These are phyloP conservation scores for Melangyna quadrimaculata DNA, from an alignment of 2,888 invertebrate species.

Conservation along the genomic window DNA sequence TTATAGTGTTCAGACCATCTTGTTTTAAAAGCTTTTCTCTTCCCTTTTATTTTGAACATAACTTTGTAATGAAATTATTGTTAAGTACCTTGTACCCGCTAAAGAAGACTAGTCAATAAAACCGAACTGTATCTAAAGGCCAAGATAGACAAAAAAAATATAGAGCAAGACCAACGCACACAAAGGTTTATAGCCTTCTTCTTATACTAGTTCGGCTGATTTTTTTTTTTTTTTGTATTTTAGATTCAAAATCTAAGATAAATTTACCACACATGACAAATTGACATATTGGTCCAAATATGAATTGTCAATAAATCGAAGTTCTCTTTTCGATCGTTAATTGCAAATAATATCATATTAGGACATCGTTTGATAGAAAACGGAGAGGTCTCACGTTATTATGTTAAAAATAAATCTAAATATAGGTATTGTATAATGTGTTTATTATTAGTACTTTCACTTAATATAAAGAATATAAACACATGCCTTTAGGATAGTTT, in stretches of 20 bases:
- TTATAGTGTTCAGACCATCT: no score
- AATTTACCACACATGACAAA: slow-evolving; percentile 8
- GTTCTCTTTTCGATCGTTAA: not conserved
- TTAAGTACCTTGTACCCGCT: no score
- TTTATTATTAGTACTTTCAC: slow-evolving; percentile 11
- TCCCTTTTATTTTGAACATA: no score
- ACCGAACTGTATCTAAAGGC: not conserved
- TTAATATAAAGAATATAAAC: slow-evolving; percentile 33
- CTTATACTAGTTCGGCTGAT: not conserved
- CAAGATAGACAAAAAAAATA: no score
- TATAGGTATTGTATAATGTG: not conserved
- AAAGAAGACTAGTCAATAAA: no score
- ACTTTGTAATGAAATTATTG: no score
- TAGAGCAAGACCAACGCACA: not conserved
- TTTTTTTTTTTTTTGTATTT: not conserved
- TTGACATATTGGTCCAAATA: slow-evolving; percentile 29
- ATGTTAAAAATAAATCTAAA: slow-evolving; percentile 16
- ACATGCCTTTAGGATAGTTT: slow-evolving; percentile 47
- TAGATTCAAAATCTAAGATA: slow-evolving; percentile 13
- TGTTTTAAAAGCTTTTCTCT: no score
- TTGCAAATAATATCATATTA: not conserved
- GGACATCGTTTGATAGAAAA: not conserved
- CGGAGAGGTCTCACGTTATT: not conserved
- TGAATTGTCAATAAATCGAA: slow-evolving; percentile 30
- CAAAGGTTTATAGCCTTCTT: not conserved